Evolutionary conservation across 2,797 vertebrate species (phyloP).

Genomic region (Enteromius fasciolatus): DNA sequence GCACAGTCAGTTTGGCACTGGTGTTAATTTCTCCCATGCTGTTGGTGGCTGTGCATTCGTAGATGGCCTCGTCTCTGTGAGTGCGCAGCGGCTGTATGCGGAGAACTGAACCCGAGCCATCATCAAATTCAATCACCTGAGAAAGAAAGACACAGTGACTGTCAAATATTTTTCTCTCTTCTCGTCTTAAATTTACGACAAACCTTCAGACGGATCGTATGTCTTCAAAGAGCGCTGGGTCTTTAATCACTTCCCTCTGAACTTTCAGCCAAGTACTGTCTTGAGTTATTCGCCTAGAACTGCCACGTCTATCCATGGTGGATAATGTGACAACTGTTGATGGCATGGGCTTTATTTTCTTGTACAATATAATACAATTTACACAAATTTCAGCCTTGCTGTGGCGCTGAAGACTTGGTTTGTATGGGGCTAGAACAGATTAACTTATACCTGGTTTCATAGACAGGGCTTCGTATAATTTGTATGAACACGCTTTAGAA

Average conservation of each 20-base stretch:
- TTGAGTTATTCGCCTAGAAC: conserved; percentile 25
- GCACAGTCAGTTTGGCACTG: conserved; percentile 94
- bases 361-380: no score
- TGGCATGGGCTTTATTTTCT: not conserved
- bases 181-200: conserved; percentile 10
- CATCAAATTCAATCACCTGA: conserved; percentile 96
- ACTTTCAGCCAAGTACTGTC: conserved; percentile 32
- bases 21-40: conserved; percentile 93
- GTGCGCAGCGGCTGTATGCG: conserved; percentile 94
- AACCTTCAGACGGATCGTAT: conserved; percentile 14
- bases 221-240: conserved; percentile 21
- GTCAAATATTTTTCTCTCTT: conserved; percentile 9
- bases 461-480: no score
- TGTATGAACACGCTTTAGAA: no score
- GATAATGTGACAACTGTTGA: not conserved
- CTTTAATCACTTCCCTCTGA: conserved; percentile 31
- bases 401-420: not conserved
- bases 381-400: not conserved
- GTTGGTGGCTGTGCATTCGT: conserved; percentile 94
- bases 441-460: not conserved
- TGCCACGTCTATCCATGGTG: not conserved
- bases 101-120: conserved; percentile 92
- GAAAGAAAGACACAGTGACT: conserved; percentile 30
- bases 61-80: conserved; percentile 95
- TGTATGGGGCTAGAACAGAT: not conserved